Base-by-base conservation (phyloP, 1,140 invertebrate genomes). In the Bombus terrestris region DNA sequence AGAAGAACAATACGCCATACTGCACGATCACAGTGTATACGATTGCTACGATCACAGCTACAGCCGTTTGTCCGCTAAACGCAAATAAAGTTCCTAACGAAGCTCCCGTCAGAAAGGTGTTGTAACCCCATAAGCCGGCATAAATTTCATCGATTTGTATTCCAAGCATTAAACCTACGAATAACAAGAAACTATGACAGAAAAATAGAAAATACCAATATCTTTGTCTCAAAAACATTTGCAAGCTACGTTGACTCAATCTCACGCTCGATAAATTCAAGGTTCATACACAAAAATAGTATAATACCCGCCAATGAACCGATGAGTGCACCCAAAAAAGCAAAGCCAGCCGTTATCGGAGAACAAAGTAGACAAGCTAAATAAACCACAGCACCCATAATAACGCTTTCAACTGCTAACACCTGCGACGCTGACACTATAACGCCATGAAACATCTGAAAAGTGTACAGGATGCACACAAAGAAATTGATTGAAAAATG, bases 331-430 rank as follows among this genome's bases (percentile, higher is more conserved):
- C 95, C 95, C 37, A 94, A 62, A 53, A 95, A 92, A 43, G 92
- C 92, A 77, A 95, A 95, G 15, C 91, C 81, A 76, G 93, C 93
- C 9, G 93, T 92, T 10, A 92, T 88, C 9, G 95, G 95, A 43
- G 95, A 96, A 80, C 94, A 96, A 82, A 95, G 92, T 81, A 95
- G 71, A 71, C 94, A 82, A 57, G 91, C 93, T n/a, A 95, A 88
- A 84, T 95, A 96, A 39, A 95, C 93, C 28, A 95, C 80, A 22
- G 93, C 86, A 72, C 94, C 94, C n/a, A 90, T 81, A 57, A 90
- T 82, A 1, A 94, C 91, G 84, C 93, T 92, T 78, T 95, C 91
- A 10, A 95, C 88, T 13, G 89, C 94, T 59, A 90, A 94, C 57
- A 95, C 89, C 91, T 95, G 95, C 10, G 95, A 94, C 37, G 93